phyloP scores from a whole-genome alignment of 2,113 vertebrate species.

The Pachyramphus minor region DNA sequence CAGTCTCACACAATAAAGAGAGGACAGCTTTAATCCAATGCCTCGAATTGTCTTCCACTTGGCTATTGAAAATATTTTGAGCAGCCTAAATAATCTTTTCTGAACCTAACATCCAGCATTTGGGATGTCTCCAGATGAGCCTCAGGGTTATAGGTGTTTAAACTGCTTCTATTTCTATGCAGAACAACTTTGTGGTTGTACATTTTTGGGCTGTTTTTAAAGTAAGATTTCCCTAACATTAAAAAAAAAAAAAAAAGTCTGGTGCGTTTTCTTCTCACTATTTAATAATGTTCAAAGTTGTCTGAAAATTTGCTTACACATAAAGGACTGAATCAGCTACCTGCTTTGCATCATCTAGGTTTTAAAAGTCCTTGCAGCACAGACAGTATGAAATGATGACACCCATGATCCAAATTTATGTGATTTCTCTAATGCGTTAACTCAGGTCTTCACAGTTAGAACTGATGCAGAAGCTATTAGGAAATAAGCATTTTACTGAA shows the following conservation, averaged over 20 bases:
- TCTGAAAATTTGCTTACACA: background rate
- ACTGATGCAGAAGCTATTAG: background rate
- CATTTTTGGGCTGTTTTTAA: background rate
- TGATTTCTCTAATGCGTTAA: rapidly evolving
- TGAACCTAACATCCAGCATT: background rate
- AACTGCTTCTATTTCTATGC: background rate
- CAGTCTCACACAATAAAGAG: background rate
- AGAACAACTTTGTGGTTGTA: background rate
- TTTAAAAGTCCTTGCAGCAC: background rate
- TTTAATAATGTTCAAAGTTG: background rate
- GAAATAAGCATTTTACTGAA: background rate
- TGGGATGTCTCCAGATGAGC: background rate
- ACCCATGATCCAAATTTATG: background rate
- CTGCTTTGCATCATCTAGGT: background rate
- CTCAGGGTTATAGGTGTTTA: background rate
- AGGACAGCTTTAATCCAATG: background rate
- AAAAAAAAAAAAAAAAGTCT: too few species aligned
- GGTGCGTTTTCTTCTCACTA: background rate
- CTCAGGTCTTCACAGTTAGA: background rate
- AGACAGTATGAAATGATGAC: background rate
- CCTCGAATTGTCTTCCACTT: background rate
- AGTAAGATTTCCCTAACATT: background rate
- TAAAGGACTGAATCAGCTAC: background rate
- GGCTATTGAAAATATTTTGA: background rate
- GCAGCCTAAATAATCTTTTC: background rate